These are phyloP conservation scores for Rhizomys pruinosus DNA, from an alignment of 2,113 vertebrate genomes.

Conservation along the genomic window DNA sequence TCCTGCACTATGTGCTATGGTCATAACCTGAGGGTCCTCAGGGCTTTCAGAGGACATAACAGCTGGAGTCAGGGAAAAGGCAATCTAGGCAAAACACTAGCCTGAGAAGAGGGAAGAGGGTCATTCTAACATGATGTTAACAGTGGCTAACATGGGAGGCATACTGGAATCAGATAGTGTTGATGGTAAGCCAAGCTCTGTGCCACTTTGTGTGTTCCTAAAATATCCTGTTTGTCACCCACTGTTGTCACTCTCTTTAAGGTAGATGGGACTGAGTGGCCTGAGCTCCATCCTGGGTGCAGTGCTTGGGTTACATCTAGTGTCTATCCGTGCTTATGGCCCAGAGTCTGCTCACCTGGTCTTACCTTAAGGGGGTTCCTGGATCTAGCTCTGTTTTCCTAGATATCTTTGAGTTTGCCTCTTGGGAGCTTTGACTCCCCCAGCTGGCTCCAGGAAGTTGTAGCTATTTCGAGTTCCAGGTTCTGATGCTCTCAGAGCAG, in stretches of 20 bases:
- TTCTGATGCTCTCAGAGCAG: not conserved
- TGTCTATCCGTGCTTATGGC: not conserved
- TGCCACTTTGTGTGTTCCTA: too few species aligned
- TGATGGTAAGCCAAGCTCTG: too few species aligned
- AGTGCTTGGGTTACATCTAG: not conserved
- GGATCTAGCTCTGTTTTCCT: not conserved
- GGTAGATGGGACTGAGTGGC: fast-evolving
- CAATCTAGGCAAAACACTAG: not conserved
- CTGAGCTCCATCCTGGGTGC: not conserved
- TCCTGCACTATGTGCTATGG: fast-evolving
- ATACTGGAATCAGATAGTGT: not conserved
- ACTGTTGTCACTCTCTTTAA: too few species aligned
- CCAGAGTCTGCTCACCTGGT: not conserved
- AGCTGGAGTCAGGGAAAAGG: not conserved
- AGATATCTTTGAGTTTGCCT: too few species aligned
- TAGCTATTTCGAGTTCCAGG: not conserved
- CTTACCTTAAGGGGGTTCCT: not conserved
- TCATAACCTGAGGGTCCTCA: too few species aligned
- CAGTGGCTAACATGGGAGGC: too few species aligned
- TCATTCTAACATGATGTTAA: fast-evolving
- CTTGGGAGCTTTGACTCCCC: too few species aligned
- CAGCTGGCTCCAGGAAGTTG: not conserved
- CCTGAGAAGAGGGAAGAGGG: too few species aligned
- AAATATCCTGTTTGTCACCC: not conserved
- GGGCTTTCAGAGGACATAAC: not conserved